Conservation (phyloP, 2,113 vertebrate species). For the Harpagus bidentatus region DNA sequence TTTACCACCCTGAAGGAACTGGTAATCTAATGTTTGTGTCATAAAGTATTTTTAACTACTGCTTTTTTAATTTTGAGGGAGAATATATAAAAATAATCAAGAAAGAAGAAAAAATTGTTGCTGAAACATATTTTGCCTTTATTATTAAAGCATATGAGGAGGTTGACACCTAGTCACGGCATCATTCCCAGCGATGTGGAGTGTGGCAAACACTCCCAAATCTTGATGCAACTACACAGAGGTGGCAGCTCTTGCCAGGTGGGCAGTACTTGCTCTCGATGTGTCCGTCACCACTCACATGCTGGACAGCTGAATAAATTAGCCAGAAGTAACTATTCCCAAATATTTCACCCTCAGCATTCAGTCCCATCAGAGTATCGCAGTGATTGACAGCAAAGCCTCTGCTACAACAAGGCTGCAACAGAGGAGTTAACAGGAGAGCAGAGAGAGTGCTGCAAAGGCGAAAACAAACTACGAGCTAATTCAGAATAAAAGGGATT, state of each 20-base stretch:
- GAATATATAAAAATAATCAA: background rate
- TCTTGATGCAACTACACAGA: background rate
- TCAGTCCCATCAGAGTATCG: background rate
- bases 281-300: background rate
- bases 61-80: background rate
- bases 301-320: background rate
- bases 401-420: background rate
- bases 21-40: background rate
- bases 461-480: accelerated
- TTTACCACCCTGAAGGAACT: background rate
- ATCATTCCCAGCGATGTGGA: too few species aligned
- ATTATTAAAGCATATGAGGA: background rate
- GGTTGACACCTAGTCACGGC: background rate
- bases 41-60: background rate
- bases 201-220: background rate
- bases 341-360: background rate
- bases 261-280: background rate
- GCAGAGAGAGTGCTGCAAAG: background rate
- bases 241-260: background rate
- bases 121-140: background rate
- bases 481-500: background rate
- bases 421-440: background rate
- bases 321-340: background rate
- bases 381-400: background rate
- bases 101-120: background rate